phyloP scores from a whole-genome alignment of 2,113 vertebrate genomes.

The Triplophysa tibetana region DNA sequence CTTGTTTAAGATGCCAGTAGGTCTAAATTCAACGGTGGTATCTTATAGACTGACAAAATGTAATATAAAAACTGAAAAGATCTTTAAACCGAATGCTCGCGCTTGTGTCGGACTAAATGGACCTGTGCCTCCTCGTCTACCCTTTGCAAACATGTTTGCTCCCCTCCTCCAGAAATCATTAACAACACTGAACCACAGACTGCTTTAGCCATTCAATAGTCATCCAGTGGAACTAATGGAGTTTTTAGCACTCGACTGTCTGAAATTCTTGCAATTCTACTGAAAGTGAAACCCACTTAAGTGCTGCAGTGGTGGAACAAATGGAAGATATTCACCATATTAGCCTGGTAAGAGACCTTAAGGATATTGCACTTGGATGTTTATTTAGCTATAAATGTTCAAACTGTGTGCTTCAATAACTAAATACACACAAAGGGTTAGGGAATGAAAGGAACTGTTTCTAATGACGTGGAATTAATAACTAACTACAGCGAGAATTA shows the following conservation, averaged over 20 bases:
- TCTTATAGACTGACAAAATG: neutral
- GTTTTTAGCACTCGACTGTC: neutral
- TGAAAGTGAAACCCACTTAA: neutral
- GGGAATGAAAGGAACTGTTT: neutral
- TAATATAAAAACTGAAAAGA: neutral
- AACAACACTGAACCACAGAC: conserved; percentile 33
- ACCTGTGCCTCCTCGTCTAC: neutral
- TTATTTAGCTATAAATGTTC: neutral
- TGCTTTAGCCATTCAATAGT: neutral
- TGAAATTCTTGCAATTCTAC: neutral
- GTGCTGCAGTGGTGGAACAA: neutral
- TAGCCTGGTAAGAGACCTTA: conserved; percentile 11
- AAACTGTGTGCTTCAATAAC: neutral
- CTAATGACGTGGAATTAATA: neutral
- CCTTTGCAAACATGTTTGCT: neutral
- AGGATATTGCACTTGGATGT: neutral
- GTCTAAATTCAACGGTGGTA: neutral
- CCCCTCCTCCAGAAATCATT: conserved; percentile 66
- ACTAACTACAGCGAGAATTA: no score
- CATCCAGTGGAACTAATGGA: neutral
- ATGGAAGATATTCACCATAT: neutral
- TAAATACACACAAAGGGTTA: neutral
- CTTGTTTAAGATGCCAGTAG: neutral
- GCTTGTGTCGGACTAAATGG: conserved; percentile 2
- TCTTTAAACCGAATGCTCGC: neutral